These are phyloP conservation scores for Phortica magna DNA, from an alignment of 2,888 invertebrate genomes.

Conservation along the genomic window DNA sequence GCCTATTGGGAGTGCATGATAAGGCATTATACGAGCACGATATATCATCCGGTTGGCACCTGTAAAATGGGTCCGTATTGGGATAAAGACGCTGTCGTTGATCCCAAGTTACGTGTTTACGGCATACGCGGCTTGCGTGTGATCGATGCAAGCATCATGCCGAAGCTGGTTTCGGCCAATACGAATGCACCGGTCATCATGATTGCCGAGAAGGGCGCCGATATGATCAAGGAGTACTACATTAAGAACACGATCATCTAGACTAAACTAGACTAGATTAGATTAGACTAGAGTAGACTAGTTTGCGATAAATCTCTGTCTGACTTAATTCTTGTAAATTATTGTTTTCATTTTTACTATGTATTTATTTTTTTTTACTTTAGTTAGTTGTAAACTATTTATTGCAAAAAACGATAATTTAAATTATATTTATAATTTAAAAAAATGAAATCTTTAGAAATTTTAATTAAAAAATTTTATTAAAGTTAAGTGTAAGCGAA, in stretches of 20 bases:
- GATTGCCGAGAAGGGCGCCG: constrained; percentile 93
- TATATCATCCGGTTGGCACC: constrained; percentile 92
- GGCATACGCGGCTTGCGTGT: constrained; percentile 89
- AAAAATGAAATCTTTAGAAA: constrained; percentile 16
- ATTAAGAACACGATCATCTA: constrained; percentile 80
- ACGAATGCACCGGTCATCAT: constrained; percentile 93
- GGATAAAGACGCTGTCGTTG: constrained; percentile 91
- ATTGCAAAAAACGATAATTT: background rate
- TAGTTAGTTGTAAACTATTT: constrained; percentile 8
- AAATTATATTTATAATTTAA: background rate
- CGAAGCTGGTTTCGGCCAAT: constrained; percentile 90
- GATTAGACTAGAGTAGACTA: background rate
- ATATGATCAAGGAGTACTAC: constrained; percentile 92
- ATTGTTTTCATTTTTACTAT: constrained; percentile 14
- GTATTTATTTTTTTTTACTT: constrained; percentile 27
- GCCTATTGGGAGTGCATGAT: constrained; percentile 93
- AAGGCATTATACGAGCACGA: constrained; percentile 88
- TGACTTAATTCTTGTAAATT: constrained; percentile 24
- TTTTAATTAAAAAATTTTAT: constrained; percentile 23
- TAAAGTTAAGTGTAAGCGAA: background rate
- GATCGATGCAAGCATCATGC: constrained; percentile 92
- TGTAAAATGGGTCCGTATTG: constrained; percentile 94
- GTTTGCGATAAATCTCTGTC: constrained; percentile 14
- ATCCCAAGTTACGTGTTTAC: constrained; percentile 87
- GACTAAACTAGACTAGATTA: constrained; percentile 8